These are phyloP conservation scores for Silvanus unidentatus DNA, from an alignment of 2,888 invertebrate species.

Conservation along the genomic window DNA sequence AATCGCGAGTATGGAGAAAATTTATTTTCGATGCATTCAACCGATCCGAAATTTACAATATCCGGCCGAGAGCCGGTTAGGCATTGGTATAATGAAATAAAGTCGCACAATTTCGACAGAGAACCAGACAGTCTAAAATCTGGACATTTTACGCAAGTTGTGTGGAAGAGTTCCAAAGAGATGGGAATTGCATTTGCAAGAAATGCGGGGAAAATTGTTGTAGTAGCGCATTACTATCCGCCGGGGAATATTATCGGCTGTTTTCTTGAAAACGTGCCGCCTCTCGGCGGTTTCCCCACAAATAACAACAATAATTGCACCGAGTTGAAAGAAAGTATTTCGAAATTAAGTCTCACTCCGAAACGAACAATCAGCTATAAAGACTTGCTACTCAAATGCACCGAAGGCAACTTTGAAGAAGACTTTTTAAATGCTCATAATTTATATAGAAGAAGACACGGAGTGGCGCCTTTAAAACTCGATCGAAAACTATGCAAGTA, in stretches of 20 bases:
- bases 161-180: conserved; percentile 73
- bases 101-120: conserved; percentile 60
- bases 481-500: conserved; percentile 60
- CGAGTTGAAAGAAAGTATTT: conserved; percentile 28
- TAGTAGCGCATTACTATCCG: conserved; percentile 86
- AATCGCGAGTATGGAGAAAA: conserved; percentile 60
- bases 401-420: conserved; percentile 54
- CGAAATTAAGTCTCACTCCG: conserved; percentile 18
- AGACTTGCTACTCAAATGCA: conserved; percentile 14
- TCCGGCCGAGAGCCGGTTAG: conserved; percentile 64
- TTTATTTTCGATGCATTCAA: conserved; percentile 64
- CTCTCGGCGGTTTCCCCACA: conserved; percentile 45
- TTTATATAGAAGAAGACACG: conserved; percentile 61
- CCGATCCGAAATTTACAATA: conserved; percentile 59
- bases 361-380: conserved; percentile 4
- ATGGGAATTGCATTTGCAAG: conserved; percentile 71
- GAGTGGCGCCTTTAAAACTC: conserved; percentile 61
- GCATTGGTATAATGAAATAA: conserved; percentile 73
- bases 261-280: conserved; percentile 67
- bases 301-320: conserved; percentile 59
- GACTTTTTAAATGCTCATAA: conserved; percentile 74
- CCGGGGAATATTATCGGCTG: conserved; percentile 78
- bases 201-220: conserved; percentile 63
- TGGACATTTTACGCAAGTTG: conserved; percentile 70
- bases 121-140: conserved; percentile 61